Evolutionary conservation across 2,797 vertebrate genomes (phyloP).

Genomic region (Poecilia velifera): DNA sequence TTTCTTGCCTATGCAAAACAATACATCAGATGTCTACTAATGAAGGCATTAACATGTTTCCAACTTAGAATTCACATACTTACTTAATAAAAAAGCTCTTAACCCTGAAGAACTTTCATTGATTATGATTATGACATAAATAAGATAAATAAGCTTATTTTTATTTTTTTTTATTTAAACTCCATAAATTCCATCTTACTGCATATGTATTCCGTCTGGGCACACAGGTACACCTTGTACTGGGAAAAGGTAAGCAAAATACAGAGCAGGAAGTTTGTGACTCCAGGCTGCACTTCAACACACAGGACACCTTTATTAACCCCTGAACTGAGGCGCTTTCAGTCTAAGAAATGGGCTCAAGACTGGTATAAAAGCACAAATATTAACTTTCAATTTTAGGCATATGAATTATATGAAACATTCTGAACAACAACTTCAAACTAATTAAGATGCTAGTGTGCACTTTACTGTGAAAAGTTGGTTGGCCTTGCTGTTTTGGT

Average conservation of each 20-base stretch:
- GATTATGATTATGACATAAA: background rate
- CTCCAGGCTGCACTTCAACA: background rate
- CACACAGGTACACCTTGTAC: constrained; percentile 5
- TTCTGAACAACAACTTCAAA: background rate
- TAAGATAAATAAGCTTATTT: background rate
- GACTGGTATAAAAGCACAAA: background rate
- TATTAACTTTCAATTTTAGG: background rate
- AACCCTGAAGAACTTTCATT: background rate
- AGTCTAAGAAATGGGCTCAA: background rate
- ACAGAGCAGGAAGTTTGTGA: constrained; percentile 18
- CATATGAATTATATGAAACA: background rate
- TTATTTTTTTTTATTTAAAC: background rate
- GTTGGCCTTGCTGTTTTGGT: background rate
- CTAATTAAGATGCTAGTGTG: too few relatives aligned
- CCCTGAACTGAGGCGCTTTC: background rate
- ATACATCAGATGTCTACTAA: background rate
- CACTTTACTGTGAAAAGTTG: too few relatives aligned
- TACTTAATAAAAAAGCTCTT: background rate
- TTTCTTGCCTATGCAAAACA: background rate
- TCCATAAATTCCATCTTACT: background rate
- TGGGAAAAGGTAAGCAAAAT: constrained; percentile 18
- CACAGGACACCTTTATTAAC: constrained; percentile 1
- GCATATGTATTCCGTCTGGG: background rate
- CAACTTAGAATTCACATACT: background rate
- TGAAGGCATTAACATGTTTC: background rate